phyloP scores from a whole-genome alignment of 2,888 invertebrate species.

The Parnassius smintheus region DNA sequence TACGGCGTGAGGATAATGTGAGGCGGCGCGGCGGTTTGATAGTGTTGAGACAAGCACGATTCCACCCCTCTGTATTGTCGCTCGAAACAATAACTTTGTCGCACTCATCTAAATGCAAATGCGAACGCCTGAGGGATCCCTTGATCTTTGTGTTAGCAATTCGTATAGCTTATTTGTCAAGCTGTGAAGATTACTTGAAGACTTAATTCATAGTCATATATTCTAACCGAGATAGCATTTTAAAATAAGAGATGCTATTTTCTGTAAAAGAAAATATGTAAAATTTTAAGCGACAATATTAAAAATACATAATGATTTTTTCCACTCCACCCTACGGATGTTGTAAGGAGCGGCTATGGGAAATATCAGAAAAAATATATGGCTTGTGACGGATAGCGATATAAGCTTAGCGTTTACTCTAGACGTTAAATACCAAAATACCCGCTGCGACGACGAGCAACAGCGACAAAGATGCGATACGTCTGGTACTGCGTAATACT shows the following conservation, averaged over 20 bases:
- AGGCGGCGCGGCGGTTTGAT: slow-evolving; percentile 17
- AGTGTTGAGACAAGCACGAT: slow-evolving; percentile 38
- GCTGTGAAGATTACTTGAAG: slow-evolving; percentile 40
- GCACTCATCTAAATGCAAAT: slow-evolving; percentile 75
- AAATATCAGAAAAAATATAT: too few relatives aligned
- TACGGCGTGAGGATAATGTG: slow-evolving; percentile 32
- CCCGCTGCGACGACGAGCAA: too few relatives aligned
- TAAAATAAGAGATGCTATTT: slow-evolving; percentile 1
- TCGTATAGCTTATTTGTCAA: slow-evolving; percentile 66
- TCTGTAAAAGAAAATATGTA: too few relatives aligned
- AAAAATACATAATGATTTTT: too few relatives aligned
- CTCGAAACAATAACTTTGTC: slow-evolving; percentile 61
- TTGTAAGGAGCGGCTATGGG: too few relatives aligned
- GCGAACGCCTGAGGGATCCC: slow-evolving; percentile 54
- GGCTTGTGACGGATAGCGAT: too few relatives aligned
- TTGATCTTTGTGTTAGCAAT: slow-evolving; percentile 58
- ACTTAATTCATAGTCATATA: slow-evolving; percentile 45
- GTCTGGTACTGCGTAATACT: too few relatives aligned
- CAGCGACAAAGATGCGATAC: too few relatives aligned
- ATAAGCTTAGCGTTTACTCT: too few relatives aligned
- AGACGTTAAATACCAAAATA: too few relatives aligned
- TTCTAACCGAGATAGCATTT: slow-evolving; percentile 7
- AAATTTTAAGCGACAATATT: too few relatives aligned
- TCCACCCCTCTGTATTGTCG: slow-evolving; percentile 27
- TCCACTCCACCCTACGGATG: too few relatives aligned